phyloP scores from a whole-genome alignment of 2,113 vertebrate species.

The Limnothrissa miodon region DNA sequence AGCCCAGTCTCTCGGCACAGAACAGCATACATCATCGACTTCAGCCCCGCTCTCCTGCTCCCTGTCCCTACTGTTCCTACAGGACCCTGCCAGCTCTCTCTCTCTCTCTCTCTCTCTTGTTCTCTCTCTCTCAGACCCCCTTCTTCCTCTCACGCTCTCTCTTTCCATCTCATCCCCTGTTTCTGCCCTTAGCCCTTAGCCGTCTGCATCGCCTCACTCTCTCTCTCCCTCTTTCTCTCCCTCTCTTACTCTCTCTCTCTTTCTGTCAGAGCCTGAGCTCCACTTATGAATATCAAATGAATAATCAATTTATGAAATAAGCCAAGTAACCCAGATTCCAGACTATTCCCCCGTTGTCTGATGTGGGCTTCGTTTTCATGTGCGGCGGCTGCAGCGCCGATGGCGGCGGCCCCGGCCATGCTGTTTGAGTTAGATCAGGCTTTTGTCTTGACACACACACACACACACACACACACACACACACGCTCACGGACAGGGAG shows the following conservation, averaged over 20 bases:
- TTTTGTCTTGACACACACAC: constrained; percentile 43
- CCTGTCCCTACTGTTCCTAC: background rate
- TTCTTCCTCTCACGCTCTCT: no score
- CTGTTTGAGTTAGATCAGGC: constrained; percentile 51
- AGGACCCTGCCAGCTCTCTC: background rate
- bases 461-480: no score
- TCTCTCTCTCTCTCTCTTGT: background rate
- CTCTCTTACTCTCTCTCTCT: constrained; percentile 3
- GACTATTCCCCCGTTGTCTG: background rate
- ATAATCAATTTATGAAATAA: constrained; percentile 46
- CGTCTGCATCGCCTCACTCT: background rate
- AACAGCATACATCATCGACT: background rate
- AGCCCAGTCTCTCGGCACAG: background rate
- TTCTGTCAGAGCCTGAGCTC: constrained; percentile 5
- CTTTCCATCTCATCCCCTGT: background rate
- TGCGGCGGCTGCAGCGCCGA: constrained; percentile 21
- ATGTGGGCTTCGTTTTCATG: background rate
- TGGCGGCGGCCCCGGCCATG: constrained; percentile 33
- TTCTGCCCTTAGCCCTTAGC: background rate
- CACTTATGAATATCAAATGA: constrained; percentile 50
- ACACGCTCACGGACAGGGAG: no score
- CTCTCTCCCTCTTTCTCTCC: background rate
- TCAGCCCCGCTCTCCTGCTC: background rate
- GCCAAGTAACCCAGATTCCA: constrained; percentile 45
- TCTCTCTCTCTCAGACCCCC: no score